A percentile compares a stretch with the other conserved stretches of the same genome.
These are phyloP conservation scores for Drosophila santomea DNA, from an alignment of 1,140 invertebrate genomes.

Conservation along the genomic window DNA sequence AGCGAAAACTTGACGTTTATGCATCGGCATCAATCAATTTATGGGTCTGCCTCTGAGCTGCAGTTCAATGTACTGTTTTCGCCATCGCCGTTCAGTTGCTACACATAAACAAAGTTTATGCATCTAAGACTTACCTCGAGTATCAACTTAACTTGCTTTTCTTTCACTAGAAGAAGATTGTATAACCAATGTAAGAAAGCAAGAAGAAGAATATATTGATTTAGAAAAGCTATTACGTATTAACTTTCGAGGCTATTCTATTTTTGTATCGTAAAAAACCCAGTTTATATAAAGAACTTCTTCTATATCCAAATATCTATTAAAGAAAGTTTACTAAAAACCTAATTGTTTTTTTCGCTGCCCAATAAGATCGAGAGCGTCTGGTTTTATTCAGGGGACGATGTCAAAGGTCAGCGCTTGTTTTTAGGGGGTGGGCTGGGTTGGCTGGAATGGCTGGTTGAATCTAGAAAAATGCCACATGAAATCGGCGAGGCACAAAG, in stretches of 20 bases:
- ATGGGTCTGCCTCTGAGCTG: constrained; percentile 50
- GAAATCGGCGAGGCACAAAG: constrained; percentile 28
- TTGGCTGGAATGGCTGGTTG: constrained; percentile 63
- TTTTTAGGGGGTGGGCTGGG: constrained; percentile 55
- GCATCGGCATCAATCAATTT: constrained; percentile 67
- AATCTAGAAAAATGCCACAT: constrained; percentile 76
- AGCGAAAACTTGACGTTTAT: constrained; percentile 27
- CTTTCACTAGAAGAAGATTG: too few species aligned
- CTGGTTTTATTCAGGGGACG: constrained; percentile 22
- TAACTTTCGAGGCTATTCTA: too few species aligned
- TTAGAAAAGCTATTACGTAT: too few species aligned
- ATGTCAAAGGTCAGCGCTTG: constrained; percentile 78
- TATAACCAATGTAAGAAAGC: too few species aligned
- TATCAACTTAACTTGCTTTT: too few species aligned
- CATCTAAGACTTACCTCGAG: too few species aligned
- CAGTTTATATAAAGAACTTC: background rate
- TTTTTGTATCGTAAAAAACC: background rate
- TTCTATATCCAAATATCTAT: background rate
- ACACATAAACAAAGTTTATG: background rate
- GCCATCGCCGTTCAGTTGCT: background rate
- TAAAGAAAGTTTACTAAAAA: background rate
- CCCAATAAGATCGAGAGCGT: constrained; percentile 8
- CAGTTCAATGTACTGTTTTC: constrained; percentile 57
- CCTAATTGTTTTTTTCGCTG: background rate
- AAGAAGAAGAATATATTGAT: too few species aligned